Base-by-base conservation (phyloP, 1,140 invertebrate genomes). In the Bombus vancouverensis region DNA sequence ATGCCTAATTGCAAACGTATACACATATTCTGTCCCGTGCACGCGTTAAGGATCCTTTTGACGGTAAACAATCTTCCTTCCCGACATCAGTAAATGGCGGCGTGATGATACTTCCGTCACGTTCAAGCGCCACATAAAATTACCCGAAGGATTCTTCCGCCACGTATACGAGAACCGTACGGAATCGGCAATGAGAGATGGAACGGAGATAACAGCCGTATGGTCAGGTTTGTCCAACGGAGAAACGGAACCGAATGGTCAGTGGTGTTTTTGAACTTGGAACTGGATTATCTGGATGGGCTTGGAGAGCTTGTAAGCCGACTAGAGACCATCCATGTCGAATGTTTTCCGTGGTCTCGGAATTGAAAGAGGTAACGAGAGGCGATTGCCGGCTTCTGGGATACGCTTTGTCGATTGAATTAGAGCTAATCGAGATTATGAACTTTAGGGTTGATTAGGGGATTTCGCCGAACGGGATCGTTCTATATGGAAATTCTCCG, bases 61-160 rank as follows among this genome's bases (percentile, higher is more conserved):
- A n/a, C 25, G 59, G 59, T n/a, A 62, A 62, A 62, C 59, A 62
- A 62, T n/a, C 28, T n/a, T 62, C 3, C 12, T 62, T n/a, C 4
- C 28, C 28, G n/a, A 62, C 28, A 83, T 88, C 83, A 53, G 72
- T 81, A 89, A 85, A 78, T 87, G 88, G 37, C 88, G 39, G 18
- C 77, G 59, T 71, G 81, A 89, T 88, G 62, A 90, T 90, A 87
- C 81, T 90, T 89, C 81, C 81, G 82, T 88, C 85, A 90, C 89
- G 86, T 90, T 85, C 44, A 66, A 68, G 75, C 81, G 87, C n/a
- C 77, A 80, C 57, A 73, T 83, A 34, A 74, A 90, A 85, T 89
- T 89, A 84, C 78, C 72, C 87, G 65, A 74, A 70, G 44, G 83
- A 70, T 82, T 66, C 85, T 89, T 86, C 87, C 70, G 76, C 76